Evolutionary conservation across 92 coral and sea anemone species (phyloP).

Genomic region (Phymanthus crucifer): DNA sequence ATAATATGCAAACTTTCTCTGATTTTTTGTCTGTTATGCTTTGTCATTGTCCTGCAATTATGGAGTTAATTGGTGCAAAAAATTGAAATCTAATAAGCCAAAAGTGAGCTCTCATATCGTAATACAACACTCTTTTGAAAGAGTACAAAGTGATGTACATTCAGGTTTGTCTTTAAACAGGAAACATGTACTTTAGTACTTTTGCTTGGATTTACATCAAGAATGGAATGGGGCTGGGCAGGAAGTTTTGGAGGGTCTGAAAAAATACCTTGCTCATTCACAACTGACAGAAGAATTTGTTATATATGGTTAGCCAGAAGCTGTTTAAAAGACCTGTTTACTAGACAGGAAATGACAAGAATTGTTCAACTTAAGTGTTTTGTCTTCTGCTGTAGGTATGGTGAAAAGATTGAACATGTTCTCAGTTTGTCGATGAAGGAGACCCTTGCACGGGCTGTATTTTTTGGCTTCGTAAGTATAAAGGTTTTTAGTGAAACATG

Average conservation of each 20-base stretch:
- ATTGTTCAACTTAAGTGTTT: not conserved
- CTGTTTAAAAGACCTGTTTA: not conserved
- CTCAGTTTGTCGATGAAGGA: conserved; percentile 83
- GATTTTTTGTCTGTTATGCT: no score
- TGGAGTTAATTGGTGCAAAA: no score
- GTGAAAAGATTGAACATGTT: conserved; percentile 68
- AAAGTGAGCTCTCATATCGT: not conserved
- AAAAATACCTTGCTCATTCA: not conserved
- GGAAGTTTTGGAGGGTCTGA: not conserved
- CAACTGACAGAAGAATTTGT: not conserved
- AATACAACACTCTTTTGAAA: not conserved
- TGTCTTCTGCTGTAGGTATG: conserved; percentile 54
- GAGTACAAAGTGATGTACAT: not conserved
- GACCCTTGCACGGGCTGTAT: conserved; percentile 88
- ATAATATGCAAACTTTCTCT: no score
- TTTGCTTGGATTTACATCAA: not conserved
- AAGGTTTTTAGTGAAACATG: no score
- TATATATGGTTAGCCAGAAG: not conserved
- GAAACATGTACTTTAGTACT: not conserved
- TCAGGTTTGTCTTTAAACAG: not conserved
- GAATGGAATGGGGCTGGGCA: conserved; percentile 8
- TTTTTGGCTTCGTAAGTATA: conserved; percentile 94
- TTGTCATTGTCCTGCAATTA: no score
- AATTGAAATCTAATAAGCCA: no score
- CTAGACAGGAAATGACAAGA: not conserved